Evolutionary conservation across 2,797 vertebrate genomes (phyloP).

Genomic region (Zalophus californianus): DNA sequence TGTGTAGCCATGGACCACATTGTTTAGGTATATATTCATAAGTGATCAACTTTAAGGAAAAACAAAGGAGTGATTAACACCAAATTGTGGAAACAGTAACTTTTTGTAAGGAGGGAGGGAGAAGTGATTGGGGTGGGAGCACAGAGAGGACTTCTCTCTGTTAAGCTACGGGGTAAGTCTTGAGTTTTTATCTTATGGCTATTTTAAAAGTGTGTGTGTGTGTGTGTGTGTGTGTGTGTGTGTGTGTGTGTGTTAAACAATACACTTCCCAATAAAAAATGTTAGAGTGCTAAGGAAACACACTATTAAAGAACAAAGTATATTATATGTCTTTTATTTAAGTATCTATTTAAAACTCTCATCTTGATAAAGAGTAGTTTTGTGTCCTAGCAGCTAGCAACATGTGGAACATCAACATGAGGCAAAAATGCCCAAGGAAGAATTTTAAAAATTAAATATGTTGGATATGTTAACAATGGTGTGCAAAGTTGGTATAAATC

Average conservation of each 20-base stretch:
- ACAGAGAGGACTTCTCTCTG: not conserved
- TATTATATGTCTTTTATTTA: not conserved
- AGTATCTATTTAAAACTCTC: not conserved
- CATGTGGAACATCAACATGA: not conserved
- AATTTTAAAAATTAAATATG: not conserved
- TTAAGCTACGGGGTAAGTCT: not conserved
- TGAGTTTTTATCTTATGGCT: not conserved
- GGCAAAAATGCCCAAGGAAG: not conserved
- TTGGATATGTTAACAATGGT: not conserved
- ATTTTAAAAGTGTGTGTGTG: not conserved
- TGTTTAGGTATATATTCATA: not conserved
- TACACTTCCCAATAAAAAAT: not conserved
- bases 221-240: not conserved
- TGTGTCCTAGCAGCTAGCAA: not conserved
- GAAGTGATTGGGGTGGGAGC: not conserved
- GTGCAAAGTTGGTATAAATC: not conserved
- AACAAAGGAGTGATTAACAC: not conserved
- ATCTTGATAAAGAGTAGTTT: conserved; percentile 1
- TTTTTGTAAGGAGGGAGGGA: not conserved
- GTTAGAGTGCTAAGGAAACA: not conserved
- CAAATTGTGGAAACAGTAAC: not conserved
- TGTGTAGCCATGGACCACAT: not conserved
- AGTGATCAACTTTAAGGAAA: not conserved
- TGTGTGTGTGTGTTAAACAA: not conserved
- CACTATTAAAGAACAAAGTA: not conserved